Base-by-base conservation (phyloP, 2,113 vertebrate genomes). In the Albula goreensis region DNA sequence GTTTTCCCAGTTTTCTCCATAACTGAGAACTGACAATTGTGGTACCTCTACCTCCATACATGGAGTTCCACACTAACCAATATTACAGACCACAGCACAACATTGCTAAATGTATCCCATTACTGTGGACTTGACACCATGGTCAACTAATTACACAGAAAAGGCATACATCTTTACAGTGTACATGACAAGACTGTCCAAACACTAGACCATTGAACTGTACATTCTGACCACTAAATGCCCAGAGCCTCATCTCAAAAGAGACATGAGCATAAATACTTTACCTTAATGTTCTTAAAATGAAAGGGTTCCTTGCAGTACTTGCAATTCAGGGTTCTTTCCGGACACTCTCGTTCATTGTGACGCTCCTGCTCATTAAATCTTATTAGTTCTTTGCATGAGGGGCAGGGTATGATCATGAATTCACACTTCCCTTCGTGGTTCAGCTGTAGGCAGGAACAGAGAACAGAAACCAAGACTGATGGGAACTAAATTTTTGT, bases 331-430 rank as follows among this genome's bases (percentile, higher is more conserved):
- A 97, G 95, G 66, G 95, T 96, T 86, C 96, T 93, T 91, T 97
- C 92, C 0, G 96, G 96, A 88, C 97, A 96, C 22, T 96, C 96
- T 0, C 93, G 86, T 87, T 97, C 96, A 0, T 94, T 91, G 74
- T 98, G 97, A 7, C 87, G 96, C 60, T 97, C 95, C 89, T 94
- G 95, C n/a, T 97, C 96, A 0, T 95, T 92, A 49, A 94, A 94
- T 86, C 95, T 95, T 89, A 97, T 94, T 87, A 94, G 86, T 84
- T 94, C 94, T 92, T 95, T 94, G 53, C 97, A 97, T 0, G 94
- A 96, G 0, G 93, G 93, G 87, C 97, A 97, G 78, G 95, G 91
- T 9, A 93, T 94, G 90, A 96, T 95, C 91, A 93, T 92, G 89
- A 96, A 97, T 0, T 92, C 96, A 92, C 97, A 97, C 88, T 87